Evolutionary conservation across 2,113 vertebrate species (phyloP).

Genomic region (Alces alces): DNA sequence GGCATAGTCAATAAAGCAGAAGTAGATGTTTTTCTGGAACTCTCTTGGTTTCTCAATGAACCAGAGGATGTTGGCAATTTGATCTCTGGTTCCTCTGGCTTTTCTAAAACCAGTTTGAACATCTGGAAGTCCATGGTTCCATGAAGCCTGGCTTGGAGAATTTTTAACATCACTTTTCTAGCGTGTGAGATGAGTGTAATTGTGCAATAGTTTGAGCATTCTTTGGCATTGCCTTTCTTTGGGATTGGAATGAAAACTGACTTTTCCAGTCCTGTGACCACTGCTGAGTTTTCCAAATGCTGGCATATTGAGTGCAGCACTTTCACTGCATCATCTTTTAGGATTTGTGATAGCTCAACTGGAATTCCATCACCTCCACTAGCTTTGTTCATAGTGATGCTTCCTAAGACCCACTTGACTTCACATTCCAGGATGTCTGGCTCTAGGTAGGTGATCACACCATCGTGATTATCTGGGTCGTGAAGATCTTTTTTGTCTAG

Average conservation of each 20-base stretch:
- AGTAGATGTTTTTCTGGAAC: neutral
- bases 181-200: accelerated
- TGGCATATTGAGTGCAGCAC: neutral
- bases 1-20: neutral
- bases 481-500: neutral
- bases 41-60: neutral
- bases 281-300: neutral
- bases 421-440: neutral
- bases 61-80: neutral
- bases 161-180: neutral
- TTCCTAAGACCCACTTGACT: neutral
- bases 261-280: neutral
- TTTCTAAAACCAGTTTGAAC: neutral
- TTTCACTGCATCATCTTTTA: neutral
- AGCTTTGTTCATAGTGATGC: neutral
- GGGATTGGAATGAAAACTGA: neutral
- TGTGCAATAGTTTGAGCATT: neutral
- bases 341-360: neutral
- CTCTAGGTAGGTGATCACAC: neutral
- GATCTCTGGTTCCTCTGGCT: neutral
- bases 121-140: neutral
- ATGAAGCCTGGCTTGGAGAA: neutral
- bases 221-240: neutral
- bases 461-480: neutral
- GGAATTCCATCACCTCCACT: neutral